A percentile compares a stretch with the other conserved stretches of the same genome.
phyloP scores from a whole-genome alignment of 2,113 vertebrate species.

The Parus major region DNA sequence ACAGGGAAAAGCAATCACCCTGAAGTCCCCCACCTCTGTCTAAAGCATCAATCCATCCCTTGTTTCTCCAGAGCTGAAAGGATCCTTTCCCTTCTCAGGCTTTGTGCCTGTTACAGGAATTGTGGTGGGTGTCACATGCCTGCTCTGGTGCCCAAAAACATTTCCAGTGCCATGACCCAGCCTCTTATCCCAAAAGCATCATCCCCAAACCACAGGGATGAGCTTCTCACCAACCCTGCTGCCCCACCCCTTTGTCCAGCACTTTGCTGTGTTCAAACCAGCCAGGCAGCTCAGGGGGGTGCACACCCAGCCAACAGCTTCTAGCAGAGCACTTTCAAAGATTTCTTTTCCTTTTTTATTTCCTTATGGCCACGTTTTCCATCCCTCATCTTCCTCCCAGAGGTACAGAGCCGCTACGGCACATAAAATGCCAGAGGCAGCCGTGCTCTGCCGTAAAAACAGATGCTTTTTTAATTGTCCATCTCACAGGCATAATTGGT shows the following conservation, averaged over 20 bases:
- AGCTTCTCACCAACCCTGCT: neutral
- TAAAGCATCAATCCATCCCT: neutral
- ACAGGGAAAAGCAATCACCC: neutral
- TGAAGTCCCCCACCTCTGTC: neutral
- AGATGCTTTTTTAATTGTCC: conserved; percentile 51
- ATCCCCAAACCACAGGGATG: neutral
- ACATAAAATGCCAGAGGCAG: conserved; percentile 2
- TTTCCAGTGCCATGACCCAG: accelerated
- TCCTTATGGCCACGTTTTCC: neutral
- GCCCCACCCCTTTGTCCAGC: neutral
- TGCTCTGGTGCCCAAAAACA: neutral
- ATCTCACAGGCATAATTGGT: conserved; percentile 45
- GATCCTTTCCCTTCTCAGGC: neutral
- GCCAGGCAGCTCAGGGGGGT: neutral
- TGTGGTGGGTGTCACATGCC: accelerated
- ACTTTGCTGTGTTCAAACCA: neutral
- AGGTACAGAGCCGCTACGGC: neutral
- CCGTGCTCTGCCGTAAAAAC: neutral
- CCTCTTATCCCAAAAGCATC: neutral
- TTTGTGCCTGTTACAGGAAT: neutral
- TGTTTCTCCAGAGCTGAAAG: neutral
- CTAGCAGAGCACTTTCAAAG: neutral
- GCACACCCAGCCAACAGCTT: accelerated
- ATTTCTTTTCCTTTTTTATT: neutral
- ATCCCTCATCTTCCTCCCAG: neutral